Conservation (phyloP, 1,140 invertebrate genomes). For the Venustaconcha ellipsiformis region DNA sequence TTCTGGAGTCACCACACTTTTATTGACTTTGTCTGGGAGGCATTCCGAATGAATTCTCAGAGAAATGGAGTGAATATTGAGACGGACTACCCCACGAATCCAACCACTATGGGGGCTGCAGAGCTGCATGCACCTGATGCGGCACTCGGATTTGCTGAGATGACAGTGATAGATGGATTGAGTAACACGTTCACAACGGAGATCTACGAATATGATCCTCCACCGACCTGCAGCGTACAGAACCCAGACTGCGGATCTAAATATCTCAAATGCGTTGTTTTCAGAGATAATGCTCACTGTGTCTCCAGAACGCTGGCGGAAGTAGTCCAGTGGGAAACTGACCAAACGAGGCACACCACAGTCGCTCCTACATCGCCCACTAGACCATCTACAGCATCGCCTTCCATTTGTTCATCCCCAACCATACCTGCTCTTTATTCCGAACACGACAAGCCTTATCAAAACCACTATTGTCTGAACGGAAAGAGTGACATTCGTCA, state of each 20-base stretch:
- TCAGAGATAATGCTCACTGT: background rate
- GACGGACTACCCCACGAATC: slow-evolving; percentile 39
- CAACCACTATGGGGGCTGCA: slow-evolving; percentile 24
- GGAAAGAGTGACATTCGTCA: slow-evolving; percentile 47
- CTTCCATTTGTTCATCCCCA: background rate
- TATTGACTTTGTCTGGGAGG: slow-evolving; percentile 65
- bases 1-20: slow-evolving; percentile 69
- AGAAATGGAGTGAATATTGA: slow-evolving; percentile 34
- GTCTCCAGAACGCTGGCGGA: slow-evolving; percentile 19
- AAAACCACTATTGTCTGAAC: slow-evolving; percentile 58
- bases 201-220: slow-evolving; percentile 45
- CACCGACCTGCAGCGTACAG: slow-evolving; percentile 40
- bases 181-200: slow-evolving; percentile 40
- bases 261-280: slow-evolving; percentile 36
- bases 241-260: slow-evolving; percentile 48
- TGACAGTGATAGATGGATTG: slow-evolving; percentile 49
- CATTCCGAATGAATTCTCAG: slow-evolving; percentile 54
- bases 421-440: background rate
- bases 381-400: background rate
- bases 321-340: slow-evolving; percentile 20
- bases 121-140: slow-evolving; percentile 32
- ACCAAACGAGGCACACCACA: slow-evolving; percentile 3
- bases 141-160: slow-evolving; percentile 33
- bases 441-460: slow-evolving; percentile 22
- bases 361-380: slow-evolving; percentile 23